These are phyloP conservation scores for Drosophila aff. DNA, from an alignment of 1,140 invertebrate species.

Conservation along the genomic window DNA sequence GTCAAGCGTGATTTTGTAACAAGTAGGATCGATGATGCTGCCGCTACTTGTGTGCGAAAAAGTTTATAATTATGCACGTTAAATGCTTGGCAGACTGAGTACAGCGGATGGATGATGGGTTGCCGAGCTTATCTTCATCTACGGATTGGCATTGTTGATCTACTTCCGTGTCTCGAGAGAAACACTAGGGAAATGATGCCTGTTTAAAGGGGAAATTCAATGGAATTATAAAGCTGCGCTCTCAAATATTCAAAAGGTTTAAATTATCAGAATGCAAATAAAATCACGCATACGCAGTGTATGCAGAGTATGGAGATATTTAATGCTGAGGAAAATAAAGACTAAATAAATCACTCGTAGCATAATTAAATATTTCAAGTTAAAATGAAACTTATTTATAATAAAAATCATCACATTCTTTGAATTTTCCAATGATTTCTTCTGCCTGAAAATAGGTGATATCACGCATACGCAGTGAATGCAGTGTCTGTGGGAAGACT, in stretches of 20 bases:
- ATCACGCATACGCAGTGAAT: too few species aligned
- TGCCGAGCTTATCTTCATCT: conserved; percentile 31
- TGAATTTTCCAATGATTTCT: too few species aligned
- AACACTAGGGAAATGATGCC: neutral
- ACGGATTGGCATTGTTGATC: conserved; percentile 24
- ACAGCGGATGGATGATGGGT: neutral
- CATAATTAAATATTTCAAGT: neutral
- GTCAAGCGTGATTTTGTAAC: conserved; percentile 46
- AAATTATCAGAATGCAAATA: neutral
- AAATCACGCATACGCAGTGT: conserved; percentile 1
- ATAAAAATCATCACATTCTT: too few species aligned
- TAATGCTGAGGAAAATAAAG: neutral
- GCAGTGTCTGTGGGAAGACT: too few species aligned
- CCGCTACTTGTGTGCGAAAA: conserved; percentile 20
- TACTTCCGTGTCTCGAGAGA: conserved; percentile 36
- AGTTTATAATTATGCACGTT: conserved; percentile 51
- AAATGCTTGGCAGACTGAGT: conserved; percentile 22
- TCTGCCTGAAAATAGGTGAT: too few species aligned
- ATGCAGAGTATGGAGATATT: neutral
- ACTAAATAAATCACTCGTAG: neutral
- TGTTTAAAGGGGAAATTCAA: neutral
- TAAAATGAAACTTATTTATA: neutral
- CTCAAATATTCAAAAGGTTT: neutral
- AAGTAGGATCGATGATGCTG: conserved; percentile 29
- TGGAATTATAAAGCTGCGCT: neutral